Evolutionary conservation across 2,888 invertebrate species (phyloP).

Genomic region (Microdon myrmicae): DNA sequence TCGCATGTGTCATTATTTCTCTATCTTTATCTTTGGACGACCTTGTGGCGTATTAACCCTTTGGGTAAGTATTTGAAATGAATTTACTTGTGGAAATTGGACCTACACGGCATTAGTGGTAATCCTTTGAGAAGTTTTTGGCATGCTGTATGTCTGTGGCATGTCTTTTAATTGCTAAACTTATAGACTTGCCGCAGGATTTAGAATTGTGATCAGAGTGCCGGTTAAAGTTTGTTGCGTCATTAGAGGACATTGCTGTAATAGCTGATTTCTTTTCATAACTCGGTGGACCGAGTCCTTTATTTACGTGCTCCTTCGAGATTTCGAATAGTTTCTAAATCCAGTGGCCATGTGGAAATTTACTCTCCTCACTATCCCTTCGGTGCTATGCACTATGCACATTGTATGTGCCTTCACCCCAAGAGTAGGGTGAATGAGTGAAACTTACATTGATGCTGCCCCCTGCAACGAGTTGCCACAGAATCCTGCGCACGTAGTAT

Average conservation of each 20-base stretch:
- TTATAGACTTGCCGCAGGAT: too few relatives aligned
- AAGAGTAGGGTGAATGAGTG: conserved; percentile 31
- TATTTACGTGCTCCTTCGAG: conserved; percentile 6
- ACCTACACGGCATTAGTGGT: too few relatives aligned
- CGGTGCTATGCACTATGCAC: conserved; percentile 21
- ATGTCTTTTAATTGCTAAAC: too few relatives aligned
- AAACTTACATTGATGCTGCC: conserved; percentile 37
- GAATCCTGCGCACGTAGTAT: conserved; percentile 32
- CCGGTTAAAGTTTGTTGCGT: too few relatives aligned
- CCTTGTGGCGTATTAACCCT: conserved; percentile 33
- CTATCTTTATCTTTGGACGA: conserved; percentile 8
- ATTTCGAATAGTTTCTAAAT: conserved; percentile 29
- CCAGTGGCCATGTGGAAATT: conserved; percentile 46
- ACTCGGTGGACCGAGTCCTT: conserved; percentile 1
- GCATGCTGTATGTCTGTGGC: too few relatives aligned
- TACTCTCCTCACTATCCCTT: conserved; percentile 46
- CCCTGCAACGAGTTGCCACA: conserved; percentile 16
- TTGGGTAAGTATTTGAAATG: conserved; percentile 30
- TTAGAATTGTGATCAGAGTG: too few relatives aligned
- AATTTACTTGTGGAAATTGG: too few relatives aligned
- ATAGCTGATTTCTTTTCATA: too few relatives aligned
- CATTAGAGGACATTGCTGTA: too few relatives aligned
- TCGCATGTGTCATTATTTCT: conserved; percentile 17
- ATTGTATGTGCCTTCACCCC: conserved; percentile 32
- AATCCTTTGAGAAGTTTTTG: too few relatives aligned